A percentile compares a stretch with the other conserved stretches of the same genome.
phyloP scores from a whole-genome alignment of 1,140 invertebrate species.

The Stenopsyche tienmushanensis region DNA sequence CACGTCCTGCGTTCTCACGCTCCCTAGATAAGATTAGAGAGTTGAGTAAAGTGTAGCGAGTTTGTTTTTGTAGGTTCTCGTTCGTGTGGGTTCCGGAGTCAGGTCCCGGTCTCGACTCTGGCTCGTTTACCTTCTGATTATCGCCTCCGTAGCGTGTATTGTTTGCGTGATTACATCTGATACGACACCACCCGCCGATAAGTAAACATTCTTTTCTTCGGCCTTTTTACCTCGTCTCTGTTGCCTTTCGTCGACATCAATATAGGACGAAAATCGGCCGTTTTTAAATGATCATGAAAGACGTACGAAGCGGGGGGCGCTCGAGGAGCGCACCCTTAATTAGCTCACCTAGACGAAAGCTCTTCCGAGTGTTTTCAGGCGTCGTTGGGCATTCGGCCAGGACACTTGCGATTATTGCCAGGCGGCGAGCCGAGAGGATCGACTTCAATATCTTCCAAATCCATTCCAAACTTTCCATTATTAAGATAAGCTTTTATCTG shows the following conservation, averaged over 20 bases:
- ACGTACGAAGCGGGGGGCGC: no score
- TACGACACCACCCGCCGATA: background rate
- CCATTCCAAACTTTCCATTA: no score
- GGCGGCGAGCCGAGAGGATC: background rate
- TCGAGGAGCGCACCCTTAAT: slow-evolving; percentile 22
- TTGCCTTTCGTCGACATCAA: background rate
- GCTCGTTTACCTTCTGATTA: slow-evolving; percentile 18
- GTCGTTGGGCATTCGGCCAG: slow-evolving; percentile 31
- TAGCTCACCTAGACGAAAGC: slow-evolving; percentile 20
- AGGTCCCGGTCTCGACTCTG: background rate
- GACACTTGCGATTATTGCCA: slow-evolving; percentile 8
- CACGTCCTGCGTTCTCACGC: slow-evolving; percentile 37
- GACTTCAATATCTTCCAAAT: no score
- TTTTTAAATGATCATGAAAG: slow-evolving; percentile 1
- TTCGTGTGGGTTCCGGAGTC: background rate
- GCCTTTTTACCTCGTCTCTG: no score
- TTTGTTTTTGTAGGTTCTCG: background rate
- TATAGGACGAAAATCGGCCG: no score
- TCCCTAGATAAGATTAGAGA: slow-evolving; percentile 22
- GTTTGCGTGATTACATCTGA: slow-evolving; percentile 23
- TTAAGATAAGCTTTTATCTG: no score
- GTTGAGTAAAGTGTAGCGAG: background rate
- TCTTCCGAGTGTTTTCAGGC: slow-evolving; percentile 23
- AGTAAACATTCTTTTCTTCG: no score
- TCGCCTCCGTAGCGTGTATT: slow-evolving; percentile 16